phyloP scores from a whole-genome alignment of 2,888 invertebrate species.

The Lasiommata megera region DNA sequence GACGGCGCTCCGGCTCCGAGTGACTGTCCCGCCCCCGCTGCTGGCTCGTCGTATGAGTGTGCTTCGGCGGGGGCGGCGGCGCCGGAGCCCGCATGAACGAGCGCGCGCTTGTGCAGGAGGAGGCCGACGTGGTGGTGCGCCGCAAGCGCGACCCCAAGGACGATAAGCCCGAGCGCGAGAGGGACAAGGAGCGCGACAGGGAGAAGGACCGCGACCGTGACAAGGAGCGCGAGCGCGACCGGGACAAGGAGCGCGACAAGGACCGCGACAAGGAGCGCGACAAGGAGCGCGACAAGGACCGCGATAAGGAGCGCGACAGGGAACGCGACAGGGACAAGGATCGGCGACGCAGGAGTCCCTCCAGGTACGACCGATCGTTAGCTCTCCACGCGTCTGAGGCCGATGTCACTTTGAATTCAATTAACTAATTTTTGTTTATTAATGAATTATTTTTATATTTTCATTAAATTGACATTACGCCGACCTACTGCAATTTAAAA shows the following conservation, averaged over 20 bases:
- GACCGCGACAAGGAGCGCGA: conserved; percentile 41
- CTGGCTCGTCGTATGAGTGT: no score
- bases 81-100: neutral
- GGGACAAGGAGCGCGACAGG: conserved; percentile 32
- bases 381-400: no score
- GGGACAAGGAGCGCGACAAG: conserved; percentile 35
- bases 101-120: conserved; percentile 79
- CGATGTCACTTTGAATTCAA: no score
- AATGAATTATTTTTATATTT: no score
- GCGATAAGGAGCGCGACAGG: conserved; percentile 72
- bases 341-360: conserved; percentile 33
- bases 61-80: neutral
- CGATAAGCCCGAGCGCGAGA: conserved; percentile 44
- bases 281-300: conserved; percentile 45
- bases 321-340: conserved; percentile 64
- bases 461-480: no score
- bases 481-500: no score
- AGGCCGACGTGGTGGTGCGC: conserved; percentile 82
- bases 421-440: no score
- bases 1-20: no score
- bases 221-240: conserved; percentile 54
- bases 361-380: neutral
- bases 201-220: conserved; percentile 48
- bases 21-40: neutral
- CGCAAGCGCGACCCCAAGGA: conserved; percentile 68